Percentiles rank a stretch among this genome's conserved stretches.
phyloP scores from a whole-genome alignment of 1,140 invertebrate genomes.

The Neoseiulus cucumeris region DNA sequence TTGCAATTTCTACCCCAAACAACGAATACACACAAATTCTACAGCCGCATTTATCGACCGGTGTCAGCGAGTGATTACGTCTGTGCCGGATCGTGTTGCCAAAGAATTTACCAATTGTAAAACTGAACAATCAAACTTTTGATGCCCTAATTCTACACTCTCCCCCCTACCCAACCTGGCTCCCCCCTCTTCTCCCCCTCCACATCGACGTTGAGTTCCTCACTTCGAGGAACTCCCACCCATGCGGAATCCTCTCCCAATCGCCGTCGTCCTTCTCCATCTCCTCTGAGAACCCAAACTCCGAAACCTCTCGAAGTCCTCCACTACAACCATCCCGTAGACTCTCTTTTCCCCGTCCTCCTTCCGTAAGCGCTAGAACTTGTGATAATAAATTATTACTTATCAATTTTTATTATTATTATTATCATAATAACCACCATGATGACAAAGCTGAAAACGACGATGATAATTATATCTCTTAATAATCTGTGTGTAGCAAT shows the following conservation, averaged over 20 bases:
- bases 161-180: background rate
- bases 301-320: background rate
- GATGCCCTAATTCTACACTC: background rate
- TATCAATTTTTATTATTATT: background rate
- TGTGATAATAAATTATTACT: background rate
- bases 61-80: background rate
- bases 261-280: background rate
- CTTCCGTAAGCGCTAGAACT: background rate
- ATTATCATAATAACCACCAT: background rate
- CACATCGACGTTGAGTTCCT: background rate
- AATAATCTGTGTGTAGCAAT: background rate
- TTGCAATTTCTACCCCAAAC: conserved; percentile 5
- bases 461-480: background rate
- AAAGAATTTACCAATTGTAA: background rate
- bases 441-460: background rate
- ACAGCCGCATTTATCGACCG: background rate
- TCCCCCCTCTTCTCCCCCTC: background rate
- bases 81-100: background rate
- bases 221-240: background rate
- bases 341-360: background rate
- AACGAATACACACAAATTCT: background rate
- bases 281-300: background rate
- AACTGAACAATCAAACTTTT: background rate
- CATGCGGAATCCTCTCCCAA: background rate
- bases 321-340: background rate